These are phyloP conservation scores for Heterotis niloticus DNA, from an alignment of 2,113 vertebrate species.

Conservation along the genomic window DNA sequence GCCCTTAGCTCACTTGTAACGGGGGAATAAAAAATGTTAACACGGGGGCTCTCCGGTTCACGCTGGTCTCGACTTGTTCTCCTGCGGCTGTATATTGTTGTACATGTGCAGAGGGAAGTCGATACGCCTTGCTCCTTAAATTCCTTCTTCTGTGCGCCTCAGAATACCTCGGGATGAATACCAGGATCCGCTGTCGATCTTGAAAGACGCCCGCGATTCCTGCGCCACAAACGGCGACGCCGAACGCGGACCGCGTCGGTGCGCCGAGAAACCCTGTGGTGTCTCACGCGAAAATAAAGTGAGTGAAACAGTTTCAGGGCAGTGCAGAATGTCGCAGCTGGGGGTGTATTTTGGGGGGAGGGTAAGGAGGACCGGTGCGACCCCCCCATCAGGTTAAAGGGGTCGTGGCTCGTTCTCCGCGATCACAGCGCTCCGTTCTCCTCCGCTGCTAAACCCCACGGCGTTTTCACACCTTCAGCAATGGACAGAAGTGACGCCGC, in stretches of 20 bases:
- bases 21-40: not conserved
- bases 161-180: not conserved
- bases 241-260: too few species aligned
- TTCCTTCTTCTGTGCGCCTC: conserved; percentile 16
- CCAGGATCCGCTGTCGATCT: too few species aligned
- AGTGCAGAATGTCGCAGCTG: conserved; percentile 61
- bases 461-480: not conserved
- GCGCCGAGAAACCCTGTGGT: conserved; percentile 25
- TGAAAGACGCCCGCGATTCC: too few species aligned
- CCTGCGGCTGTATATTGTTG: not conserved
- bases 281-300: conserved; percentile 41
- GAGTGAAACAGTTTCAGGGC: conserved; percentile 44
- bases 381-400: conserved; percentile 11
- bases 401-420: conserved; percentile 36
- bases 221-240: too few species aligned
- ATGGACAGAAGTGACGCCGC: too few species aligned
- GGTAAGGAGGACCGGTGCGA: conserved; percentile 11
- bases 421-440: not conserved
- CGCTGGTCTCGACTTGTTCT: conserved; percentile 11
- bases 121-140: conserved; percentile 20
- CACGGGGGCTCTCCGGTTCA: conserved; percentile 21
- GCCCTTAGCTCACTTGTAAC: conserved; percentile 19
- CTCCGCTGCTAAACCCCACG: not conserved
- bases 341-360: not conserved
- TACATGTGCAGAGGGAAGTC: conserved; percentile 31